phyloP scores from a whole-genome alignment of 2,797 vertebrate genomes.

The Crax fasciolata region DNA sequence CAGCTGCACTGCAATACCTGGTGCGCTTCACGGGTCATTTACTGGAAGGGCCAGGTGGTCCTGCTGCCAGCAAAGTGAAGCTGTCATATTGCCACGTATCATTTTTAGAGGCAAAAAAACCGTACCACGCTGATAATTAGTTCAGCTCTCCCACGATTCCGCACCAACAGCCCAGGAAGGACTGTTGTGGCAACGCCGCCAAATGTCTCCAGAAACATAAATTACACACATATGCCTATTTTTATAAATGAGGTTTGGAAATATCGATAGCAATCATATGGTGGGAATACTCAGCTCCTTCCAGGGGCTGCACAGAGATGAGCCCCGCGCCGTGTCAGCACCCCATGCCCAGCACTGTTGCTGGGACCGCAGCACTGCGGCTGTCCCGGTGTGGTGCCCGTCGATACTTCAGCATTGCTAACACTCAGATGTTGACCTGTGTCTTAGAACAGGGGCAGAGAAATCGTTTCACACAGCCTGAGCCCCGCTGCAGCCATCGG shows the following conservation, averaged over 20 bases:
- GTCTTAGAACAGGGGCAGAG: neutral
- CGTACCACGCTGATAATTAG: conserved; percentile 25
- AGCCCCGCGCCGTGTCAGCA: neutral
- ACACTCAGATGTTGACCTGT: neutral
- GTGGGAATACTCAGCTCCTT: conserved; percentile 27
- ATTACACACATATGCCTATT: conserved; percentile 66
- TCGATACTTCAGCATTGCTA: neutral
- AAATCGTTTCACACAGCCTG: conserved; percentile 36
- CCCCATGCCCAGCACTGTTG: neutral
- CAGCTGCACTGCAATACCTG: neutral
- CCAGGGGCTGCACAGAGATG: neutral
- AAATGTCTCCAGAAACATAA: conserved; percentile 55
- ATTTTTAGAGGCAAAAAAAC: conserved; percentile 60
- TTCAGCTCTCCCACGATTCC: conserved; percentile 47
- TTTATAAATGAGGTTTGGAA: conserved; percentile 65
- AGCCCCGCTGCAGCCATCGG: conserved; percentile 22
- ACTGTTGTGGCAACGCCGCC: conserved; percentile 52
- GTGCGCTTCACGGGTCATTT: neutral
- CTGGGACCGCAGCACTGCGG: neutral
- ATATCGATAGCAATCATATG: conserved; percentile 10
- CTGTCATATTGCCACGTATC: conserved; percentile 1
- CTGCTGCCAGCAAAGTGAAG: conserved; percentile 28
- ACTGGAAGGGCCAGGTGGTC: conserved; percentile 17
- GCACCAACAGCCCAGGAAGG: conserved; percentile 54
- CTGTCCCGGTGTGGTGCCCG: neutral